A percentile compares a stretch with the other conserved stretches of the same genome.
Evolutionary conservation across 2,113 vertebrate genomes (phyloP).

Genomic region (Chiloscyllium plagiosum): DNA sequence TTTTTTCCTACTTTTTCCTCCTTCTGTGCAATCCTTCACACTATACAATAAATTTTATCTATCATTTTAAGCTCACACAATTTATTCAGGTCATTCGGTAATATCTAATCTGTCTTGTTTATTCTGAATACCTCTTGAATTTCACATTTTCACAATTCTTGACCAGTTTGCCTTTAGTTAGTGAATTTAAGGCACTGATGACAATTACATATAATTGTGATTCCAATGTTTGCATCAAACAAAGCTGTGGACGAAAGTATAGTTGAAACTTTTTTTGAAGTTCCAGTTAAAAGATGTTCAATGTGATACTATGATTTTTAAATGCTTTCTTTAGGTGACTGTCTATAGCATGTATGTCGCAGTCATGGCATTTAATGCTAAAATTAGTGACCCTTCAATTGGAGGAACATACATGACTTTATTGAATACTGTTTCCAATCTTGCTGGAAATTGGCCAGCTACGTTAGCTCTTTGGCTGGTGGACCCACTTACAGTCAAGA

Average conservation of each 20-base stretch:
- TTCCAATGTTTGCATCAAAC: background rate
- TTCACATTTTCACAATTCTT: background rate
- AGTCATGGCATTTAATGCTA: constrained; percentile 94
- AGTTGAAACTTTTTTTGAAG: background rate
- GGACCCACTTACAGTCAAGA: constrained; percentile 85
- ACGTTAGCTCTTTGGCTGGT: constrained; percentile 91
- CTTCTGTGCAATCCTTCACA: background rate
- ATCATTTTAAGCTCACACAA: background rate
- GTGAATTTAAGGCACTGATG: background rate
- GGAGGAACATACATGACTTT: constrained; percentile 98
- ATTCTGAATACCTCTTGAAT: too few relatives aligned
- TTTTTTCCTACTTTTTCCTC: background rate
- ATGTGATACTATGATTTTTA: background rate
- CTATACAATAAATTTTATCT: background rate
- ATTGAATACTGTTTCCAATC: constrained; percentile 88
- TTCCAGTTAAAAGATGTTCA: background rate
- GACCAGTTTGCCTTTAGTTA: background rate
- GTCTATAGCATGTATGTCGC: constrained; percentile 97
- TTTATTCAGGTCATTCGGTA: background rate
- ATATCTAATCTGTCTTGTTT: background rate
- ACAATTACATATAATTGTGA: background rate
- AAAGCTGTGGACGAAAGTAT: background rate
- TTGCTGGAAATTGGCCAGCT: constrained; percentile 94
- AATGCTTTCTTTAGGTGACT: constrained; percentile 61
- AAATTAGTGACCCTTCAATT: constrained; percentile 91